Evolutionary conservation across 2,113 vertebrate species (phyloP), one percentile per base, ranked within the genome.

Genomic region (Hippocampus zosterae): DNA sequence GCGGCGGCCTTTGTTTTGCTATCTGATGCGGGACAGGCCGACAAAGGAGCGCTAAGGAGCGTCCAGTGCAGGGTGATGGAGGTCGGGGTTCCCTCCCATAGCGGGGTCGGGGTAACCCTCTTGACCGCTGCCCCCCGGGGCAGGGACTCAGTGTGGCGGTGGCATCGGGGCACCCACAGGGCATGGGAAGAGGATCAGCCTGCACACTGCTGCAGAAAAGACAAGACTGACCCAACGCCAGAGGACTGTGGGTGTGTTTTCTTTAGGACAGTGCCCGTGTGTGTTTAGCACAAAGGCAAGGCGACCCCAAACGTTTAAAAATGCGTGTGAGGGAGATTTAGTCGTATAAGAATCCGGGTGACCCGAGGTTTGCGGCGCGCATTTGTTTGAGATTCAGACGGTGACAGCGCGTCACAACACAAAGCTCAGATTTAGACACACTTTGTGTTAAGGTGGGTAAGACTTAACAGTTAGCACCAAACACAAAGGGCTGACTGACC

Each of bases 111-210:
- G 78, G 82, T 93, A 92, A 96, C 93, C 94, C 93, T 94, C 93
- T 92, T 94, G 90, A 94, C 92, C 92, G 86, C 63, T 85, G 94
- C 85, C 88, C 94, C 94, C 91, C 81, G 74, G 87, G 89, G 90
- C 87, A 93, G 92, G 91, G 91, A 89, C 94, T 93, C 93, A 93
- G 91, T 92, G 92, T 92, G 92, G 83, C 90, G 92, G 93, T 91
- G 91, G 92, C 94, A 94, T 92, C 91, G 92, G 94, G 93, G 93
- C 90, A 91, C 79, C 61, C 68, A 71, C 81, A 76, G 90, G 88
- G 72, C 92, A 93, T 94, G 92, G 94, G 95, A 95, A 93, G 92
- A 92, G 92, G 87, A 84, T 89, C 82, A 89, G 84, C 76, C 81
- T 74, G 68, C 69, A 71, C 60, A 81, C 80, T 70, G 73, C 87